A percentile compares a stretch with the other conserved stretches of the same genome.
Evolutionary conservation across 2,888 invertebrate genomes (phyloP).

Genomic region (Mellilla xanthometata): DNA sequence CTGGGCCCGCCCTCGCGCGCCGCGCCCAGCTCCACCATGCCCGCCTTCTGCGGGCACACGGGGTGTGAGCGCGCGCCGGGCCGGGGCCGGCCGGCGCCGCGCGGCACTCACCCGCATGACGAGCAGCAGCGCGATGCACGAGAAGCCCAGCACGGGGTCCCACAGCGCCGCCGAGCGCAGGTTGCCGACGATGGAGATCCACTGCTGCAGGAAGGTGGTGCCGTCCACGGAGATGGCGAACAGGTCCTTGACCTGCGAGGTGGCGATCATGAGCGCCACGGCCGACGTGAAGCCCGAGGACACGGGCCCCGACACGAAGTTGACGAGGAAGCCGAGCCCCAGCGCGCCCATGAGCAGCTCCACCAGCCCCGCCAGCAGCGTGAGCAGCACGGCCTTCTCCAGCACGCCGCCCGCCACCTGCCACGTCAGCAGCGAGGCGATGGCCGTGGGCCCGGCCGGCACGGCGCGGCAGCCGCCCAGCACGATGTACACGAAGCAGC

Average conservation of each 20-base stretch:
- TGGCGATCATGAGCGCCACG: constrained; percentile 93
- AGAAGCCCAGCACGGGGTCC: constrained; percentile 89
- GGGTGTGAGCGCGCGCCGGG: background rate
- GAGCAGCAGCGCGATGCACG: constrained; percentile 89
- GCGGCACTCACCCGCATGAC: constrained; percentile 86
- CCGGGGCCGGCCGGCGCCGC: background rate
- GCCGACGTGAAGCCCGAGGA: constrained; percentile 95
- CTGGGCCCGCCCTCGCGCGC: constrained; percentile 74
- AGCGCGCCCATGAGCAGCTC: constrained; percentile 91
- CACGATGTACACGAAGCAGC: constrained; percentile 94
- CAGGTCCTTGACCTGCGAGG: constrained; percentile 93
- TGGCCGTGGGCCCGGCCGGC: constrained; percentile 96
- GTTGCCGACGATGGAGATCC: constrained; percentile 87
- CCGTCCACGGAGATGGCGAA: constrained; percentile 88
- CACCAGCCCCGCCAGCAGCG: constrained; percentile 88
- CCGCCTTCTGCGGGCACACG: constrained; percentile 78
- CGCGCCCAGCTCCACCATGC: constrained; percentile 84
- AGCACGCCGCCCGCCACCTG: constrained; percentile 87
- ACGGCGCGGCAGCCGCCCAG: constrained; percentile 96
- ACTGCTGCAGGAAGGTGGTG: constrained; percentile 89
- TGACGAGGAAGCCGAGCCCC: constrained; percentile 92
- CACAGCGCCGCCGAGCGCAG: constrained; percentile 85
- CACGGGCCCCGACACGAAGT: constrained; percentile 95
- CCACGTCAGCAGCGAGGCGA: constrained; percentile 92
- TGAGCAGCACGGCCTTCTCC: constrained; percentile 88